Conservation (phyloP, 2,113 vertebrate species). For the Axis porcinus region DNA sequence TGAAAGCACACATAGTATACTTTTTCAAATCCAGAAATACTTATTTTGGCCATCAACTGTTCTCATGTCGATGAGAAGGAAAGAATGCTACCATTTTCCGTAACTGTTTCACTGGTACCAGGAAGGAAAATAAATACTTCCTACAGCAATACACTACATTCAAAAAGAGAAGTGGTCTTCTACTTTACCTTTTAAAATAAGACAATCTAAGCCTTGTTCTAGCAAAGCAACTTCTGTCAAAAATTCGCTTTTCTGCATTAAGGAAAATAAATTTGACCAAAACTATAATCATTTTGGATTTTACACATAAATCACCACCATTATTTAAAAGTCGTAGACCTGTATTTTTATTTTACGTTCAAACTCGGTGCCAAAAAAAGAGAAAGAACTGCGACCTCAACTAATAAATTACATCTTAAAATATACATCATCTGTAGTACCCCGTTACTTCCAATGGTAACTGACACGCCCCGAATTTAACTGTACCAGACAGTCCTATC, state of each 20-base stretch:
- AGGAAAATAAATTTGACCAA: constrained; percentile 8
- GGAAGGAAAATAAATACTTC: constrained; percentile 26
- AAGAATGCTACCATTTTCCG: constrained; percentile 14
- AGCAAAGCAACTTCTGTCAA: background rate
- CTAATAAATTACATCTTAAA: constrained; percentile 62
- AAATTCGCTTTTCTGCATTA: constrained; percentile 27
- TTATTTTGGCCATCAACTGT: background rate
- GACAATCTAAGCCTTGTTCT: background rate
- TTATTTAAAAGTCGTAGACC: constrained; percentile 56
- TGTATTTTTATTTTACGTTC: background rate
- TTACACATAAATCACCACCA: constrained; percentile 19
- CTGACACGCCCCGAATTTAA: constrained; percentile 77
- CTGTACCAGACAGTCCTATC: constrained; percentile 76
- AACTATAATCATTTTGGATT: constrained; percentile 9
- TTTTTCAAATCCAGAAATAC: constrained; percentile 31
- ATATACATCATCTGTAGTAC: constrained; percentile 48
- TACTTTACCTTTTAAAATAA: constrained; percentile 15
- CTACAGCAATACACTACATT: background rate
- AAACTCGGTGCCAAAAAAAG: constrained; percentile 25
- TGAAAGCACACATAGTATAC: background rate
- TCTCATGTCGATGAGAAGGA: background rate
- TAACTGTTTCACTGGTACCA: constrained; percentile 20
- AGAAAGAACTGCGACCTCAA: constrained; percentile 23
- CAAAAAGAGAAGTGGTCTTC: background rate
- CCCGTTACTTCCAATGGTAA: constrained; percentile 69